phyloP scores from a whole-genome alignment of 1,140 invertebrate genomes.

The Chrysomallon squamiferum region DNA sequence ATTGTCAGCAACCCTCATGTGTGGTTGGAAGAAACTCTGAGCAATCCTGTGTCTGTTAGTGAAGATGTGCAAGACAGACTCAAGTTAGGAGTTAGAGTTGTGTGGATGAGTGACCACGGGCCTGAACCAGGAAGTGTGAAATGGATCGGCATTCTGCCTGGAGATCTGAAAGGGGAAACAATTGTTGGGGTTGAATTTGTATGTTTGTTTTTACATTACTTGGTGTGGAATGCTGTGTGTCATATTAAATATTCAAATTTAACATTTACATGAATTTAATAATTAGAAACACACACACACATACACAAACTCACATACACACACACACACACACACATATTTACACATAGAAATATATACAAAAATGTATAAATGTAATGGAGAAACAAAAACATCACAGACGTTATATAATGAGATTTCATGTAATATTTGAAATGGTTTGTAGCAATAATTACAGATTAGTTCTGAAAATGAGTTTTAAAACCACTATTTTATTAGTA shows the following conservation, averaged over 20 bases:
- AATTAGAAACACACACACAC: too few relatives aligned
- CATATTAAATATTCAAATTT: neutral
- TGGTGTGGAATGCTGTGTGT: neutral
- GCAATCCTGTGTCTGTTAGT: neutral
- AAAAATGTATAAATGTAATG: too few relatives aligned
- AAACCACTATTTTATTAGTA: too few relatives aligned
- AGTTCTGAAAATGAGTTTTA: too few relatives aligned
- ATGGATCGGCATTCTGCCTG: slow-evolving; percentile 68
- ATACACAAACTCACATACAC: neutral
- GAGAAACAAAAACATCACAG: too few relatives aligned
- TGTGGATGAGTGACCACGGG: slow-evolving; percentile 68
- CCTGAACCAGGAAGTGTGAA: slow-evolving; percentile 65
- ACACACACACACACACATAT: too few relatives aligned
- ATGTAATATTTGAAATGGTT: too few relatives aligned
- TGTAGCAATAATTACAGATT: too few relatives aligned
- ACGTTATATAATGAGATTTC: too few relatives aligned
- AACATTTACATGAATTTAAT: slow-evolving; percentile 6
- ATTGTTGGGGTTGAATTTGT: slow-evolving; percentile 71
- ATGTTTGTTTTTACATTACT: slow-evolving; percentile 50
- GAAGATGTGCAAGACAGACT: slow-evolving; percentile 47
- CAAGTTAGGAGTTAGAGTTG: slow-evolving; percentile 65
- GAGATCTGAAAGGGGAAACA: slow-evolving; percentile 62
- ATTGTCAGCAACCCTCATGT: slow-evolving; percentile 10
- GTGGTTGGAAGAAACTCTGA: slow-evolving; percentile 6
- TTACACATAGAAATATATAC: too few relatives aligned